These are phyloP conservation scores for Popillia japonica DNA, from an alignment of 1,140 invertebrate genomes.

Conservation along the genomic window DNA sequence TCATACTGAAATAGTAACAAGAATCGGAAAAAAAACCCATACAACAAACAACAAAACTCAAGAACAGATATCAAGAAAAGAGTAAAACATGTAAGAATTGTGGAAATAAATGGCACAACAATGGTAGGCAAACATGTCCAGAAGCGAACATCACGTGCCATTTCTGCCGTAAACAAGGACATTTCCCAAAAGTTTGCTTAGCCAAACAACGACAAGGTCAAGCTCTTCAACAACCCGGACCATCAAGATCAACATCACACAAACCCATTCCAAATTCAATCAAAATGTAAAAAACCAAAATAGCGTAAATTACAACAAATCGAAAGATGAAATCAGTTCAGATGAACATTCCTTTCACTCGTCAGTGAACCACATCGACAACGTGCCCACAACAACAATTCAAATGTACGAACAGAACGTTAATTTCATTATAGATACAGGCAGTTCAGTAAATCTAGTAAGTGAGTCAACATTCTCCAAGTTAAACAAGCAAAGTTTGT, in stretches of 20 bases:
- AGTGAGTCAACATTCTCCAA: background rate
- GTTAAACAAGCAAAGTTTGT: too few relatives aligned
- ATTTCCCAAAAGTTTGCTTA: slow-evolving; percentile 10
- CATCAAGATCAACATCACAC: background rate
- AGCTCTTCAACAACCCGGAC: background rate
- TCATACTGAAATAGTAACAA: too few relatives aligned
- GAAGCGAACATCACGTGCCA: background rate
- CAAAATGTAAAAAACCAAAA: background rate
- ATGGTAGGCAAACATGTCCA: slow-evolving; percentile 1
- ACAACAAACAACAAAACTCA: too few relatives aligned
- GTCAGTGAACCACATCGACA: background rate
- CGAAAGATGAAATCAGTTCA: background rate
- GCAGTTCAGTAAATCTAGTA: background rate
- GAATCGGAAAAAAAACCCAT: too few relatives aligned
- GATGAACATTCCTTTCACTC: background rate
- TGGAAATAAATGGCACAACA: slow-evolving; percentile 11
- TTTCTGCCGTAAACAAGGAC: background rate
- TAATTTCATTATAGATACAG: background rate
- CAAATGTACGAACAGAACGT: background rate
- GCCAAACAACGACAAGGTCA: background rate
- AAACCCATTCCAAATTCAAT: background rate
- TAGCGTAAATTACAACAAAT: background rate
- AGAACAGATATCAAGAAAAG: too few relatives aligned
- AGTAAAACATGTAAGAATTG: background rate
- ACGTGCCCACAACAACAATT: background rate